Evolutionary conservation across 2,797 vertebrate species (phyloP).

Genomic region (Dallia pectoralis): DNA sequence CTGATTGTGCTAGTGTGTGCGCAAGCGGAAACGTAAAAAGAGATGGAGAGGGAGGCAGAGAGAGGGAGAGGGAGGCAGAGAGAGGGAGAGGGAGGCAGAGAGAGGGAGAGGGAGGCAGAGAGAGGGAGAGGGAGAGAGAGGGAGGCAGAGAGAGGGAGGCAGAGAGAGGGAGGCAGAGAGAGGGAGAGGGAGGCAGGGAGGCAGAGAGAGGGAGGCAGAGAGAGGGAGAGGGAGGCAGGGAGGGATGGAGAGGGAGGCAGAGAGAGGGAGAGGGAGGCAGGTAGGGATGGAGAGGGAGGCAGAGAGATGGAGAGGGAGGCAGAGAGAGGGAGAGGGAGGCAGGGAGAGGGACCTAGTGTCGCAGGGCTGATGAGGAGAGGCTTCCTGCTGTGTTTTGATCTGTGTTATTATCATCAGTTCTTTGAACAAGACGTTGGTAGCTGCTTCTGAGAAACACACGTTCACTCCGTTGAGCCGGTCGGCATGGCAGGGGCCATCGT

Average conservation of each 20-base stretch:
- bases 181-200: constrained; percentile 37
- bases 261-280: constrained; percentile 39
- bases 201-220: constrained; percentile 49
- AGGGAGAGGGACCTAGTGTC: constrained; percentile 55
- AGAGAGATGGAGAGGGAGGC: constrained; percentile 19
- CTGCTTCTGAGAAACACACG: constrained; percentile 42
- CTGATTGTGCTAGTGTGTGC: constrained; percentile 55
- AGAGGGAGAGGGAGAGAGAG: constrained; percentile 37
- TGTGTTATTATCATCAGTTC: constrained; percentile 60
- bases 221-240: constrained; percentile 32
- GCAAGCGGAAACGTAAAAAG: constrained; percentile 26
- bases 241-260: constrained; percentile 30
- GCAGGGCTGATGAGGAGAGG: constrained; percentile 61
- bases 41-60: too few species aligned
- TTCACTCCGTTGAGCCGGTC: constrained; percentile 24
- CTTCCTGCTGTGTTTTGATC: constrained; percentile 59
- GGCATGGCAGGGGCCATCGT: constrained; percentile 45
- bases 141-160: constrained; percentile 47
- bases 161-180: constrained; percentile 41
- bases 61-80: constrained; percentile 40
- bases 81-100: too few species aligned
- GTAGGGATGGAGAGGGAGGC: constrained; percentile 43
- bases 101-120: constrained; percentile 40
- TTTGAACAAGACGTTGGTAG: constrained; percentile 32
- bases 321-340: constrained; percentile 33